phyloP scores from a whole-genome alignment of 2,113 vertebrate genomes.

The Atractosteus spatula region DNA sequence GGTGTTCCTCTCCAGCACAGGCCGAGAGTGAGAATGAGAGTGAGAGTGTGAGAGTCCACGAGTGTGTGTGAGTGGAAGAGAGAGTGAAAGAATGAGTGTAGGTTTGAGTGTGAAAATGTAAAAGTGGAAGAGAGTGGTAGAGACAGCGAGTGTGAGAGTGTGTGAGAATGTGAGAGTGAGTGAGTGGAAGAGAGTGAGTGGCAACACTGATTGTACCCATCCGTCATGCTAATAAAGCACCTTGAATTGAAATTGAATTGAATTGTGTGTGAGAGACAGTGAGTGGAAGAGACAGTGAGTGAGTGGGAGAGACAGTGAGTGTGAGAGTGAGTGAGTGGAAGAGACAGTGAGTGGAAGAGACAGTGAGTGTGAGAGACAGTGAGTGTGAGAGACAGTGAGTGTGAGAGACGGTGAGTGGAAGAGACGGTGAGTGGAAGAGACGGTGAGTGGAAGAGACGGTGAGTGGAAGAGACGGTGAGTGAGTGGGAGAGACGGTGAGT shows the following conservation, averaged over 20 bases:
- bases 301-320: not conserved
- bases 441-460: not conserved
- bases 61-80: not conserved
- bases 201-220: not conserved
- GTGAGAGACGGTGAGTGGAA: constrained; percentile 3
- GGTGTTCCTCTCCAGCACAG: not conserved
- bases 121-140: too few relatives aligned
- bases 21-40: not conserved
- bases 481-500: not conserved
- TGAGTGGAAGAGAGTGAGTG: too few relatives aligned
- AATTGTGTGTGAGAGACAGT: not conserved
- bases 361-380: too few relatives aligned
- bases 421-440: constrained; percentile 6
- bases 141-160: too few relatives aligned
- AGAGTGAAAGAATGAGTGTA: not conserved
- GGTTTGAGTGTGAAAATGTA: not conserved
- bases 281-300: not conserved
- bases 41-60: not conserved
- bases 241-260: not conserved
- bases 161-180: too few relatives aligned
- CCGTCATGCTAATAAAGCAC: not conserved
- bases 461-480: not conserved
- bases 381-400: not conserved
- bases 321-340: constrained; percentile 6
- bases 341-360: not conserved